Conservation (phyloP, 2,888 invertebrate species). For the Agapetus fuscipes region DNA sequence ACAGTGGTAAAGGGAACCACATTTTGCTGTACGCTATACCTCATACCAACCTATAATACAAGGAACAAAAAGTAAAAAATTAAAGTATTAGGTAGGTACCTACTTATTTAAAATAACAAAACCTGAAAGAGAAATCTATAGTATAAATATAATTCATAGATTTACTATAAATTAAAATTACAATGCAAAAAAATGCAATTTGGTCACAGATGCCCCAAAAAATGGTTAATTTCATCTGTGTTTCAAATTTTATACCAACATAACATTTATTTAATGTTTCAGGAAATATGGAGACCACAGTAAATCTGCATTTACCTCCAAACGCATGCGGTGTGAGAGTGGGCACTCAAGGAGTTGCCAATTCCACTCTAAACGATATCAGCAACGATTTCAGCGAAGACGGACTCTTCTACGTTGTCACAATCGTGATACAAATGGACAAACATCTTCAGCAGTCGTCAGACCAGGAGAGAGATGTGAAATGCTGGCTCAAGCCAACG, state of each 20-base stretch:
- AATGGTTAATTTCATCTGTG: background rate
- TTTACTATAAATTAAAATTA: too few species aligned
- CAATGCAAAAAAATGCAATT: too few species aligned
- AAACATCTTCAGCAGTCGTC: slow-evolving; percentile 61
- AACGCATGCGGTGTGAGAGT: slow-evolving; percentile 63
- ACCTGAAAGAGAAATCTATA: too few species aligned
- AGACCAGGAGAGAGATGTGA: slow-evolving; percentile 55
- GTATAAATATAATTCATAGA: too few species aligned
- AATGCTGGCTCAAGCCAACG: slow-evolving; percentile 48
- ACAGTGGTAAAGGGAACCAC: too few species aligned
- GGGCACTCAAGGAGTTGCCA: slow-evolving; percentile 33
- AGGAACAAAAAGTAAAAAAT: too few species aligned
- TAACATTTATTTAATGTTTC: slow-evolving; percentile 19
- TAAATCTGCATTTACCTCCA: slow-evolving; percentile 46
- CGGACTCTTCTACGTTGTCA: slow-evolving; percentile 54
- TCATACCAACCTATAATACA: too few species aligned
- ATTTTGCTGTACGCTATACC: too few species aligned
- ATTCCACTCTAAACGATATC: slow-evolving; percentile 28
- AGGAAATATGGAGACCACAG: slow-evolving; percentile 37
- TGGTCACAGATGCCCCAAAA: background rate
- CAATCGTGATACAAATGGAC: slow-evolving; percentile 66
- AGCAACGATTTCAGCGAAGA: slow-evolving; percentile 28
- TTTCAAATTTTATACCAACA: too few species aligned
- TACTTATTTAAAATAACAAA: too few species aligned
- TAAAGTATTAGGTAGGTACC: too few species aligned